phyloP scores from a whole-genome alignment of 1,140 invertebrate genomes.

The Nasonia longicornis region DNA sequence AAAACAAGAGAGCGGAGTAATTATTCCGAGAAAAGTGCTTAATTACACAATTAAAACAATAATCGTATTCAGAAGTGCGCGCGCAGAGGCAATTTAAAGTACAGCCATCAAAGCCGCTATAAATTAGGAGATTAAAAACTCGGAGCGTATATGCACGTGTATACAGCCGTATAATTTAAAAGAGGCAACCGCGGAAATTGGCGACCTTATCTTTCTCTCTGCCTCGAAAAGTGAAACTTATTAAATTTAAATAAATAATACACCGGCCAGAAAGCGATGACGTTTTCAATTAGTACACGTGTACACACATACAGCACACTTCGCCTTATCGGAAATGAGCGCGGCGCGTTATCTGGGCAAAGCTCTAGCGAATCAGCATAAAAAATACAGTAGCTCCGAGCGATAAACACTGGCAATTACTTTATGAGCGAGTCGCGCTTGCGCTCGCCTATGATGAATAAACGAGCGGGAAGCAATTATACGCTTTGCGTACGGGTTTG shows the following conservation, averaged over 20 bases:
- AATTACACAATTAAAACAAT: neutral
- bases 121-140: conserved; percentile 5
- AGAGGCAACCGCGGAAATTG: conserved; percentile 7
- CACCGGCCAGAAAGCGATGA: conserved; percentile 14
- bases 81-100: neutral
- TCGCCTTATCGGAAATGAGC: conserved; percentile 9
- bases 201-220: neutral
- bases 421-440: conserved; percentile 1
- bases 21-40: too few relatives aligned
- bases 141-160: too few relatives aligned
- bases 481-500: neutral
- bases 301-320: neutral
- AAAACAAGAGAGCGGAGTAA: too few relatives aligned
- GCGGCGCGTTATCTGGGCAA: neutral
- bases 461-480: conserved; percentile 10
- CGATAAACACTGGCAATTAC: conserved; percentile 1
- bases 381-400: conserved; percentile 11
- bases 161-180: conserved; percentile 6
- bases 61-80: neutral
- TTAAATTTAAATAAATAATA: conserved; percentile 36
- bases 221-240: neutral
- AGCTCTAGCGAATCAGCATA: conserved; percentile 9
- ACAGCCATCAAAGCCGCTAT: neutral
- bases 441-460: conserved; percentile 3
- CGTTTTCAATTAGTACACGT: conserved; percentile 15